Evolutionary conservation across 2,113 vertebrate species (phyloP), one percentile per base, ranked within the genome.

Genomic region (Anhinga rufa): DNA sequence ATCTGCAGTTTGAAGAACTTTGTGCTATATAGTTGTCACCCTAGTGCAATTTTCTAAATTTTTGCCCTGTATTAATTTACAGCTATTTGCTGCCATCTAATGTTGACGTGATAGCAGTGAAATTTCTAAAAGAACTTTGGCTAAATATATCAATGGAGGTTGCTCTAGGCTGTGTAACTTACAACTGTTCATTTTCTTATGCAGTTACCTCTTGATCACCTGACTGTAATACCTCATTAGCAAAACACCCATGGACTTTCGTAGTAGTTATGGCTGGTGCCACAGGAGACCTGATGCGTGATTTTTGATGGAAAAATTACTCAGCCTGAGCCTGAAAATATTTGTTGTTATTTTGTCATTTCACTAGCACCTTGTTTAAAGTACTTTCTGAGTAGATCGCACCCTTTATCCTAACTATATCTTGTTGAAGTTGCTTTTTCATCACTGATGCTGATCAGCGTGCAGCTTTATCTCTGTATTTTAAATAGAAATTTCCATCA

Each of bases 1-100:
- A 1, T 28, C 64, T 87, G 60, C 29, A 46, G 58, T 72, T 28
- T 31, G 82, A 48, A 60, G 57, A 42, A 49, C 92, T 88, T n/a
- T 20, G 20, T 46, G 28, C 29, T 13, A 20, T 28, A 2, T 40
- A 10, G 7, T 6, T 65, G 24, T 40, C 88, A n/a, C 22, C 10
- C 9, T 13, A 14, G 28, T 14, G 14, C 61, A 12, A 10, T 21
- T 4, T n/a, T 36, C 40, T 60, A 13, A 31, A 17, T 4, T 0
- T 80, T 71, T 70, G 62, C 34, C 62, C 52, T 65, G 32, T 75
- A 1, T 60, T 60, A 48, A 52, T 78, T 86, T 42, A 13, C 46
- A 60, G 75, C 42, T 49, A 15, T 97, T 93, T 97, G 95, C 93
- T 96, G 95, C 97, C 97, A 97, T 76, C 97, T 97, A 90, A 93